Base-by-base conservation (phyloP, 2,113 vertebrate genomes). In the Aldabrachelys gigantea region DNA sequence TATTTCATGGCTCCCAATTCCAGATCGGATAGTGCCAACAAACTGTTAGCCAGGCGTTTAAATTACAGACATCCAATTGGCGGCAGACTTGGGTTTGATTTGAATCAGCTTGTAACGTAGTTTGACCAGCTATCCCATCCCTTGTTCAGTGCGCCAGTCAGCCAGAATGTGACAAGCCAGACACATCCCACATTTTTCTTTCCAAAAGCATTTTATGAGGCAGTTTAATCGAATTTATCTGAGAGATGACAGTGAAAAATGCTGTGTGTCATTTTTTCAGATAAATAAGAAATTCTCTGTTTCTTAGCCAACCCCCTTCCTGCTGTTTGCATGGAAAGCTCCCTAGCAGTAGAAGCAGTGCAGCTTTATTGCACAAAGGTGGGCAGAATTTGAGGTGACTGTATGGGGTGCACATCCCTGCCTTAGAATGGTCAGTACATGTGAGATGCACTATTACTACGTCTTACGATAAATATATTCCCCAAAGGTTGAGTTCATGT, bases 361-460 rank as follows among this genome's bases (percentile, higher is more conserved):
- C 56, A 82, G 35, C 41, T 96, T 93, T 95, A 92, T 79, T 92
- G 44, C 85, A 89, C 59, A 93, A 96, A 89, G 87, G 82, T 1
- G 84, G 81, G 29, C n/a, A 92, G 85, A 94, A 92, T 87, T 92
- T 57, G 89, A 95, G n/a, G 76, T 54, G 52, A 31, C 41, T 85
- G 44, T 19, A 38, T 9, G 35, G 31, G 62, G 31, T 69, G 35
- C 62, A 69, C 31, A 69, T 69, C 31, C 16, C 17, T 7, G 2
- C 62, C 5, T 69, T 35, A 35, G 21, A 57, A 25, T 27, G 59
- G 14, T 65, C 19, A 17, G 35, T 35, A 69, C 16, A 8, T n/a
- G 31, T 69, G 31, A n/a, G 62, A 69, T 69, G 35, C 16, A 69
- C 9, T 69, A n/a, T 8, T n/a, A 65, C 62, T 31, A 31, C 12